These are phyloP conservation scores for Diuraphis noxia DNA, from an alignment of 1,140 invertebrate genomes.

Conservation along the genomic window DNA sequence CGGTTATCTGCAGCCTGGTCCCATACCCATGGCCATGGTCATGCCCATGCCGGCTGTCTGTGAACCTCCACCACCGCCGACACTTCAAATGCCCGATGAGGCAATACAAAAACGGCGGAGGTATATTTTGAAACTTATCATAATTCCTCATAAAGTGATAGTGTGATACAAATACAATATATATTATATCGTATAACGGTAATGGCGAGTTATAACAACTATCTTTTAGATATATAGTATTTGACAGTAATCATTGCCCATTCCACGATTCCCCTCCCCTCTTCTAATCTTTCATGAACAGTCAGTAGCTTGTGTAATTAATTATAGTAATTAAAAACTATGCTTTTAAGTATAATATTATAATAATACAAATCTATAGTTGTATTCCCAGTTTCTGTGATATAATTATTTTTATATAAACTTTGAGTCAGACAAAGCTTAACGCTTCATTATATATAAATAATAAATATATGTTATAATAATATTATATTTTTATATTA, in stretches of 20 bases:
- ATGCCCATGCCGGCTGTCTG: conserved; percentile 41
- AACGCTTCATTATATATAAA: background rate
- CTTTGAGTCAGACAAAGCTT: background rate
- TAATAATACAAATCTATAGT: background rate
- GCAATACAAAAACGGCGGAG: conserved; percentile 19
- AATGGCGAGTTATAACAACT: too few relatives aligned
- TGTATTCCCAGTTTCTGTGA: background rate
- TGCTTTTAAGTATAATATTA: background rate
- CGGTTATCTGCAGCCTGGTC: conserved; percentile 26
- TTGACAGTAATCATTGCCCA: background rate
- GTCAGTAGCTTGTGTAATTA: background rate
- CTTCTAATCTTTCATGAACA: background rate
- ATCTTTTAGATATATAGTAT: too few relatives aligned
- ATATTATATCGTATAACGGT: background rate
- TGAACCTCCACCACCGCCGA: background rate
- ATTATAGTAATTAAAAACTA: background rate
- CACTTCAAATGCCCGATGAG: conserved; percentile 34
- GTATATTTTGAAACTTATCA: background rate
- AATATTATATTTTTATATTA: background rate
- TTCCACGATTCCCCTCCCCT: background rate
- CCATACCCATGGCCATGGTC: conserved; percentile 52
- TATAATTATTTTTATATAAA: background rate
- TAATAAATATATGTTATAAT: conserved; percentile 2
- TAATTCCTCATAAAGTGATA: background rate
- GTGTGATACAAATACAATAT: background rate